Percentiles rank a stretch among this genome's conserved stretches.
These are phyloP conservation scores for Anoplolepis gracilipes DNA, from an alignment of 1,140 invertebrate species.

Conservation along the genomic window DNA sequence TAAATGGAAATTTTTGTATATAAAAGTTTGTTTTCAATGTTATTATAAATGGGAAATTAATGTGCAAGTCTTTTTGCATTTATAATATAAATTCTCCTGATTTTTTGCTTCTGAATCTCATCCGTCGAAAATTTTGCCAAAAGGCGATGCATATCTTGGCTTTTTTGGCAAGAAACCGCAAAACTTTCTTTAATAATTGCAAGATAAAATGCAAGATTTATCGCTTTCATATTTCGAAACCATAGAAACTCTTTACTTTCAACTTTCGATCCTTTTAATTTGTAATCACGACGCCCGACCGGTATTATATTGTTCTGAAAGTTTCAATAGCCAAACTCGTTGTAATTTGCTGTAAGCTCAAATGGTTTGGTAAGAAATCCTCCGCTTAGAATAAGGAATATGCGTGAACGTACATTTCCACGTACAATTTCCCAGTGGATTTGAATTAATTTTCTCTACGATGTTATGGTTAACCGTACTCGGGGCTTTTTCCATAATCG, in stretches of 20 bases:
- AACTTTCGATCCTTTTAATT: conserved; percentile 18
- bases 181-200: conserved; percentile 15
- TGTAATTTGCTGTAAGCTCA: conserved; percentile 27
- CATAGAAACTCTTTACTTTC: neutral
- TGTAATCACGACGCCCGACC: neutral
- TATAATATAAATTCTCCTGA: neutral
- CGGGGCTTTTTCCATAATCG: neutral
- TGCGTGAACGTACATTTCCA: neutral
- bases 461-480: neutral
- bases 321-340: conserved; percentile 41
- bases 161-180: neutral
- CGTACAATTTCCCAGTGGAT: conserved; percentile 30
- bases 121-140: no score
- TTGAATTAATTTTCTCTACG: conserved; percentile 26
- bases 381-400: neutral
- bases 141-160: neutral
- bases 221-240: neutral
- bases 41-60: neutral
- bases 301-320: conserved; percentile 33
- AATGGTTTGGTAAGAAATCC: conserved; percentile 42
- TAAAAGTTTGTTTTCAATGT: neutral
- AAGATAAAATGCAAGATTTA: conserved; percentile 36
- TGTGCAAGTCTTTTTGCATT: neutral
- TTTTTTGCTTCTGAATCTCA: neutral
- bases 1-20: neutral